Percentiles rank a stretch among this genome's conserved stretches.
Evolutionary conservation across 1,140 invertebrate species (phyloP).

Genomic region (Nebria ingens): DNA sequence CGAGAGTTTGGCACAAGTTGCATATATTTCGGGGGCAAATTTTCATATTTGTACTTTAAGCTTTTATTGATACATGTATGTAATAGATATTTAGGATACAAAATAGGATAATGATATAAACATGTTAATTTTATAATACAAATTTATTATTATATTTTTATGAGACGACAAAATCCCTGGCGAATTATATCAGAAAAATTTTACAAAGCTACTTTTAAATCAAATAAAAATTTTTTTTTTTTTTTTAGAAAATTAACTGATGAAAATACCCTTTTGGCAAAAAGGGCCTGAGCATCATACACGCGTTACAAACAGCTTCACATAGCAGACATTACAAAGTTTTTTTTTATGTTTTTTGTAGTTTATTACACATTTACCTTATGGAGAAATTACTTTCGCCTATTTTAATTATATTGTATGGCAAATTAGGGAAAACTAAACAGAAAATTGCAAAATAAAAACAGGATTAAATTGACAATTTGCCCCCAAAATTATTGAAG

Average conservation of each 20-base stretch:
- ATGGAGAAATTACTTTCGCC: no score
- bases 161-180: slow-evolving; percentile 33
- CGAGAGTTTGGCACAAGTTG: no score
- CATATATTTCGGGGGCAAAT: no score
- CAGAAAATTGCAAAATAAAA: no score
- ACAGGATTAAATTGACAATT: neutral
- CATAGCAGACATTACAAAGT: neutral
- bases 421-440: no score
- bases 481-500: neutral
- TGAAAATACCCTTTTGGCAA: neutral
- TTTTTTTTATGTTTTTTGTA: no score
- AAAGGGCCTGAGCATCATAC: neutral
- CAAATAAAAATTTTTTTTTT: slow-evolving; percentile 17
- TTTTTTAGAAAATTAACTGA: slow-evolving; percentile 9
- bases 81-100: neutral
- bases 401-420: no score
- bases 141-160: slow-evolving; percentile 35
- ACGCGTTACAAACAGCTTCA: neutral
- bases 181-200: slow-evolving; percentile 32
- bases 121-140: slow-evolving; percentile 31
- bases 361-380: neutral
- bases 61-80: no score
- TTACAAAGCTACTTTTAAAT: slow-evolving; percentile 31
- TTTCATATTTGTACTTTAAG: no score
- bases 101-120: neutral